These are phyloP conservation scores for Sapayoa aenigma DNA, from an alignment of 2,113 vertebrate species.

Conservation along the genomic window DNA sequence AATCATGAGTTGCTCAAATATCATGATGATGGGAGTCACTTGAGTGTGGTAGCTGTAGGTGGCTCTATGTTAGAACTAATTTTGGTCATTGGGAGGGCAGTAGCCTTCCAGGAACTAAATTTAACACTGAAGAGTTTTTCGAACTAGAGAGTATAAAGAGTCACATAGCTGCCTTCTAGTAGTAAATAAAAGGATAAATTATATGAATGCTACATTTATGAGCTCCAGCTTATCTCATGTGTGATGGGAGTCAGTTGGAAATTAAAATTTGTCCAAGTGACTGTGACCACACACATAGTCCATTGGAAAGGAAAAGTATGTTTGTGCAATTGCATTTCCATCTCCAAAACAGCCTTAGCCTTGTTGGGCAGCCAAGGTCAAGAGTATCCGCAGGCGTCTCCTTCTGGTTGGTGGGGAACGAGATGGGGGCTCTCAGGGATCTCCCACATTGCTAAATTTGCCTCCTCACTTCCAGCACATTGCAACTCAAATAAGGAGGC, in stretches of 20 bases:
- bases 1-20: not conserved
- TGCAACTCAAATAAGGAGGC: not conserved
- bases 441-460: not conserved
- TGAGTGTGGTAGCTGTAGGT: not conserved
- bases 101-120: not conserved
- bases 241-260: slow-evolving; percentile 31
- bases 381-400: not conserved
- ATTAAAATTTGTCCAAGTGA: slow-evolving; percentile 45
- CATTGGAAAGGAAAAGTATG: slow-evolving; percentile 48
- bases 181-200: not conserved
- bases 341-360: slow-evolving; percentile 38
- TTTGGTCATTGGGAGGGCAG: not conserved
- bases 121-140: not conserved
- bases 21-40: not conserved
- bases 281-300: slow-evolving; percentile 52
- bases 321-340: slow-evolving; percentile 42
- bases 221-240: slow-evolving; percentile 28
- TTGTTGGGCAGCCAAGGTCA: slow-evolving; percentile 16
- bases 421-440: not conserved
- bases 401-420: not conserved
- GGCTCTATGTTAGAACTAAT: not conserved
- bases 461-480: not conserved
- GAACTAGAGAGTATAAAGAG: not conserved
- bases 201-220: not conserved
- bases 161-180: not conserved